These are phyloP conservation scores for Heliangelus exortis DNA, from an alignment of 2,797 vertebrate genomes.

Conservation along the genomic window DNA sequence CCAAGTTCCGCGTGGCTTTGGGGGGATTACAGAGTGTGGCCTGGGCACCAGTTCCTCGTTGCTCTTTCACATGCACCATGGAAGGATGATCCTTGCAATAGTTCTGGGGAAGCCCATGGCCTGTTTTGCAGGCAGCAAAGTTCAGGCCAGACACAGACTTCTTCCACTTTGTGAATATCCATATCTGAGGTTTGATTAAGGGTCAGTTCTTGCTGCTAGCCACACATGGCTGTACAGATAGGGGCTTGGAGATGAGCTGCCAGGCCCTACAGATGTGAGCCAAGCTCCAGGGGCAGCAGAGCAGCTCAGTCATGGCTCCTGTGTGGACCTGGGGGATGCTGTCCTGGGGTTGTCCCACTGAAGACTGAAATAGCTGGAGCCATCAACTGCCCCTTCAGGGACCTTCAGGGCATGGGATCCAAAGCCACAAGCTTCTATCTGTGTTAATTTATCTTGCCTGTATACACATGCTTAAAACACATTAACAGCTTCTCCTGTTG, in stretches of 20 bases:
- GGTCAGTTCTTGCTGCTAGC: neutral
- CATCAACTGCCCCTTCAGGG: neutral
- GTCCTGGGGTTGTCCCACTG: fast-evolving
- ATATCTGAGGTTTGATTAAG: neutral
- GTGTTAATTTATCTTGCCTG: neutral
- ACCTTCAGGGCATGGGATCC: neutral
- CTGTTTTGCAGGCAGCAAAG: neutral
- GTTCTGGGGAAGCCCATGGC: neutral
- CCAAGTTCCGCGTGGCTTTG: neutral
- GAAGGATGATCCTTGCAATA: neutral
- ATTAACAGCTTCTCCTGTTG: neutral
- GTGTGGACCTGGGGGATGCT: neutral
- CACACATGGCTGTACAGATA: neutral
- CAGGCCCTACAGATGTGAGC: neutral
- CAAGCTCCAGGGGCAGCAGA: neutral
- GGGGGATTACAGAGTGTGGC: fast-evolving
- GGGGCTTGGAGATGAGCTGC: fast-evolving
- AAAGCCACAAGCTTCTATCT: neutral
- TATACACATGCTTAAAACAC: fast-evolving
- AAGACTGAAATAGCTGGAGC: neutral
- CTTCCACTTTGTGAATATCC: neutral
- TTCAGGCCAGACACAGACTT: neutral
- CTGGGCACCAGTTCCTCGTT: neutral
- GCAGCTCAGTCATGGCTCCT: neutral
- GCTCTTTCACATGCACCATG: fast-evolving